These are phyloP conservation scores for Gymnobelideus leadbeateri DNA, from an alignment of 2,113 vertebrate species.

Conservation along the genomic window DNA sequence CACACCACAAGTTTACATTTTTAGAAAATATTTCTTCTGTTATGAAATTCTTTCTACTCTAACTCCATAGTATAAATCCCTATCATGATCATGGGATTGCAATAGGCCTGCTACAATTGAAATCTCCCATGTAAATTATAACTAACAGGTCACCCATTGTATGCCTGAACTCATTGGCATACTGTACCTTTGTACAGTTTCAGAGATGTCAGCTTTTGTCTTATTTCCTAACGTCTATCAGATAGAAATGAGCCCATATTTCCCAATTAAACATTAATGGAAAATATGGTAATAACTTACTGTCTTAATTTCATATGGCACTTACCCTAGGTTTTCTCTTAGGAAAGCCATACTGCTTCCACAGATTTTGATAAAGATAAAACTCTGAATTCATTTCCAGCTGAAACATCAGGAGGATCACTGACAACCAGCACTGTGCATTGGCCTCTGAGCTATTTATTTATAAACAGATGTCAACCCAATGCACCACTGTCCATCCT, in stretches of 20 bases:
- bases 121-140: neutral
- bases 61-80: neutral
- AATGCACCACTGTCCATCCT: neutral
- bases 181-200: neutral
- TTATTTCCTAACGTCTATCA: slow-evolving; percentile 18
- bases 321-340: slow-evolving; percentile 25
- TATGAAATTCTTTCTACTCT: neutral
- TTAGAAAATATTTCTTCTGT: neutral
- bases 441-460: slow-evolving; percentile 53
- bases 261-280: slow-evolving; percentile 33
- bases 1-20: neutral
- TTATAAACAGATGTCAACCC: slow-evolving; percentile 33
- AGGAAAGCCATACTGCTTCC: neutral
- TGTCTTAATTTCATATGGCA: neutral
- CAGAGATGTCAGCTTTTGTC: neutral
- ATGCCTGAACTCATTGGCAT: neutral
- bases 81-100: neutral
- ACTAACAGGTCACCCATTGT: neutral
- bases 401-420: slow-evolving; percentile 31
- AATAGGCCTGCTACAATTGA: neutral
- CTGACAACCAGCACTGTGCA: neutral
- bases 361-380: slow-evolving; percentile 49
- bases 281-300: neutral
- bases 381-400: slow-evolving; percentile 44
- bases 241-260: neutral